These are phyloP conservation scores for Trachelus iudaicus DNA, from an alignment of 2,888 invertebrate genomes.

Conservation along the genomic window DNA sequence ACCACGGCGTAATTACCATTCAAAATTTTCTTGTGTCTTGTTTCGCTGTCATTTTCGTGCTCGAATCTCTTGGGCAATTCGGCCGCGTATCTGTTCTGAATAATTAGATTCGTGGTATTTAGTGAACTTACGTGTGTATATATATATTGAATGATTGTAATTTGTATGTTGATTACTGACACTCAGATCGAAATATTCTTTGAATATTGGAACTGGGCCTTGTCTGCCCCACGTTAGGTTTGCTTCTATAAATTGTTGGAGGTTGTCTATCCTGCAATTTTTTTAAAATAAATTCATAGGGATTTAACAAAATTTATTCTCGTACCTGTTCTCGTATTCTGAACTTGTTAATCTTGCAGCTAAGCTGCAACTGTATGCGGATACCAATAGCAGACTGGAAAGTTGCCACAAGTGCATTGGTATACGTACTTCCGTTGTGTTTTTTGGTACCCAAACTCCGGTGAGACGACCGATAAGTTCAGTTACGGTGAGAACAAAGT, in stretches of 20 bases:
- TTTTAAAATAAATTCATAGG: neutral
- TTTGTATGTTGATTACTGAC: conserved; percentile 28
- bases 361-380: conserved; percentile 55
- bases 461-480: conserved; percentile 50
- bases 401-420: conserved; percentile 55
- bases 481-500: conserved; percentile 39
- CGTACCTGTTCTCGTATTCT: conserved; percentile 51
- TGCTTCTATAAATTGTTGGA: conserved; percentile 48
- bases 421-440: conserved; percentile 34
- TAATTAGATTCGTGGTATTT: neutral
- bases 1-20: conserved; percentile 48
- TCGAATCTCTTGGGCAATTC: conserved; percentile 37
- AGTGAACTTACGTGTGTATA: neutral
- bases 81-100: conserved; percentile 42
- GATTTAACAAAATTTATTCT: neutral
- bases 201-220: conserved; percentile 39
- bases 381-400: conserved; percentile 51
- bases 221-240: conserved; percentile 54
- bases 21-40: conserved; percentile 34
- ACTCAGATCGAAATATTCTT: conserved; percentile 43
- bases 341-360: conserved; percentile 51
- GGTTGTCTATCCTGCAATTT: conserved; percentile 48
- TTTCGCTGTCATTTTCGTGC: conserved; percentile 22
- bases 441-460: conserved; percentile 41
- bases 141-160: neutral